These are phyloP conservation scores for Drosophila tanythrix DNA, from an alignment of 2,888 invertebrate species.

Conservation along the genomic window DNA sequence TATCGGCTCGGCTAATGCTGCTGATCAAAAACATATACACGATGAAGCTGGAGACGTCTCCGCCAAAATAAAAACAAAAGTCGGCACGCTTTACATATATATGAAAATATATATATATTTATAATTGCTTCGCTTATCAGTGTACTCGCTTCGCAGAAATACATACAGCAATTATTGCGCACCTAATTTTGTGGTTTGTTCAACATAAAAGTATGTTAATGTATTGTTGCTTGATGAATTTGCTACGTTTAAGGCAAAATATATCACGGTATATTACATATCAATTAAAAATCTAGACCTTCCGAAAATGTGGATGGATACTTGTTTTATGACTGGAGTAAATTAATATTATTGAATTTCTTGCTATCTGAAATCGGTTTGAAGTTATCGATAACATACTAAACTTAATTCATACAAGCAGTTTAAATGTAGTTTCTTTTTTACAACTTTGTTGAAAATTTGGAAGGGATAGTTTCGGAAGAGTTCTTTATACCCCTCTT, in stretches of 20 bases:
- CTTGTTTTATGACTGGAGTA: neutral
- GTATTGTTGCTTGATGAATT: neutral
- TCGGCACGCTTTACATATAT: neutral
- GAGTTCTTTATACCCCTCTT: too few species aligned
- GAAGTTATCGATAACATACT: neutral
- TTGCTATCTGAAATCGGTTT: neutral
- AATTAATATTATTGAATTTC: neutral
- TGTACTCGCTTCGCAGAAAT: neutral
- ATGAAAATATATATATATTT: neutral
- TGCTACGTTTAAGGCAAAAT: neutral
- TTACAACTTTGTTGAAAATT: too few species aligned
- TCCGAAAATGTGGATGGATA: too few species aligned
- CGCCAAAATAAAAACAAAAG: neutral
- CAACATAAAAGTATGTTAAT: neutral
- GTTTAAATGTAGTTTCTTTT: neutral
- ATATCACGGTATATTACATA: too few species aligned
- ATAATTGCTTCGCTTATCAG: neutral
- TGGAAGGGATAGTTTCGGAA: too few species aligned
- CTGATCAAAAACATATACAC: neutral
- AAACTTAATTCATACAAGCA: neutral
- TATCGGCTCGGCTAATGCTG: neutral
- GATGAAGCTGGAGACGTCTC: neutral
- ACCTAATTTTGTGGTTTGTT: neutral
- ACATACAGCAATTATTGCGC: neutral
- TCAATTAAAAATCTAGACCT: too few species aligned